phyloP scores from a whole-genome alignment of 2,797 vertebrate genomes.

The Sorex maritimensis region DNA sequence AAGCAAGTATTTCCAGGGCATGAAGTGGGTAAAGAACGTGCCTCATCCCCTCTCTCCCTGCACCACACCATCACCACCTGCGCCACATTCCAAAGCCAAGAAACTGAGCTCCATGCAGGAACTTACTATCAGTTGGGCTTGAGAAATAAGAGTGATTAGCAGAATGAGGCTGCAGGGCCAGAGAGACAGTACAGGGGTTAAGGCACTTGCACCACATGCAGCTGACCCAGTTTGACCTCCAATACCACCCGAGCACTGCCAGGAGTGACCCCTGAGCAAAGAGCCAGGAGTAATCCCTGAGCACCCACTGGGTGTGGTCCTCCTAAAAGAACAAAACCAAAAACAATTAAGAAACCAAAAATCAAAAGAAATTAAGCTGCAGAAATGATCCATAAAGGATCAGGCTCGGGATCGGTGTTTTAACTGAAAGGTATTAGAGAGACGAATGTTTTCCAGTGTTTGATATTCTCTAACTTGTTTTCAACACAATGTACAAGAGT shows the following conservation, averaged over 20 bases:
- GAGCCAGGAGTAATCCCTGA: no score
- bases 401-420: not conserved
- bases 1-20: not conserved
- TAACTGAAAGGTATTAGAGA: slow-evolving; percentile 5
- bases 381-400: not conserved
- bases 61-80: not conserved
- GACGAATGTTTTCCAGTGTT: not conserved
- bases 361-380: not conserved
- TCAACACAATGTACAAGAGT: not conserved
- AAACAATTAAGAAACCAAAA: not conserved
- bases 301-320: no score
- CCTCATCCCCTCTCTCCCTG: no score
- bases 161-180: not conserved
- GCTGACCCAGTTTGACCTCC: no score
- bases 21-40: not conserved
- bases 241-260: no score
- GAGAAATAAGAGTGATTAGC: not conserved
- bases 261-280: no score
- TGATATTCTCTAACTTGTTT: not conserved
- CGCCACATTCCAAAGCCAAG: not conserved
- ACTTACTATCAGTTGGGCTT: not conserved
- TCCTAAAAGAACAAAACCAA: no score
- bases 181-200: no score
- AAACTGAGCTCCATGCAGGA: not conserved
- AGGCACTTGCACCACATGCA: no score